Evolutionary conservation across 2,888 invertebrate species (phyloP).

Genomic region (Stenoptilia bipunctidactyla): DNA sequence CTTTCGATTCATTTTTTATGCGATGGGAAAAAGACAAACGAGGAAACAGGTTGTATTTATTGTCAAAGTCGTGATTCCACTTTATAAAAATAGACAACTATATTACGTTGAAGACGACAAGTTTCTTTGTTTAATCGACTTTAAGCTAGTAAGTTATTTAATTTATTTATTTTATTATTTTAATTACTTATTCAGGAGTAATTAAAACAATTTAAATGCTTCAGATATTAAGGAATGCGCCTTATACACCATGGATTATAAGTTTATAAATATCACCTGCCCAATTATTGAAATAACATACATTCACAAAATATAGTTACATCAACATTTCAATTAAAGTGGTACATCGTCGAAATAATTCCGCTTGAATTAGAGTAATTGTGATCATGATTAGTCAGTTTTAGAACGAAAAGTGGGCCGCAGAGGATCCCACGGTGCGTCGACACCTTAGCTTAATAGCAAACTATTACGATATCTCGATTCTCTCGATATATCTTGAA

Average conservation of each 20-base stretch:
- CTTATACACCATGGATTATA: too few species aligned
- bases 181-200: too few species aligned
- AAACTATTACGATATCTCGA: slow-evolving; percentile 56
- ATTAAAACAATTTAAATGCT: too few species aligned
- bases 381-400: slow-evolving; percentile 50
- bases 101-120: too few species aligned
- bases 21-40: slow-evolving; percentile 28
- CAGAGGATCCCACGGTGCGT: slow-evolving; percentile 56
- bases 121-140: too few species aligned
- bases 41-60: slow-evolving; percentile 43
- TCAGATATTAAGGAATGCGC: too few species aligned
- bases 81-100: slow-evolving; percentile 10
- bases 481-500: slow-evolving; percentile 29
- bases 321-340: slow-evolving; percentile 61
- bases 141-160: too few species aligned
- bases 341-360: slow-evolving; percentile 48
- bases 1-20: slow-evolving; percentile 26
- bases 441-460: slow-evolving; percentile 58
- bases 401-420: slow-evolving; percentile 50
- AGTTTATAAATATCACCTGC: slow-evolving; percentile 18
- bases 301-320: slow-evolving; percentile 15
- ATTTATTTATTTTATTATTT: too few species aligned
- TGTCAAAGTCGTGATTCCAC: not conserved
- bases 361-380: slow-evolving; percentile 62
- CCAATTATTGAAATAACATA: slow-evolving; percentile 31